Evolutionary conservation across 2,113 vertebrate species (phyloP).

Genomic region (Grammomys dolichurus): DNA sequence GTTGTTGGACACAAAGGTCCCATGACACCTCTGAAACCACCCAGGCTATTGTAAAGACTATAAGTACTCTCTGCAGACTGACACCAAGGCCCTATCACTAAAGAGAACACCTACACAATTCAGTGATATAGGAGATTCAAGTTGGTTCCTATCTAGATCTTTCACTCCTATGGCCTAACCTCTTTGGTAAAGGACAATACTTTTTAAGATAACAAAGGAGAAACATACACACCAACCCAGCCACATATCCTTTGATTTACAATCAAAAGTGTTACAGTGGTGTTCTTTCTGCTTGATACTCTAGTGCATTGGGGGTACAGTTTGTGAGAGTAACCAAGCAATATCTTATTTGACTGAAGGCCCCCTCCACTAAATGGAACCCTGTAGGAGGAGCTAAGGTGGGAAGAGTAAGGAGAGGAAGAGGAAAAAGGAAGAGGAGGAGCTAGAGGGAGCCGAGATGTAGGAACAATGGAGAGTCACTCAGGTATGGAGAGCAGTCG

Average conservation of each 20-base stretch:
- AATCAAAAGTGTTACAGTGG: no score
- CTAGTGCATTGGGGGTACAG: neutral
- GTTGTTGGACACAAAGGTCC: neutral
- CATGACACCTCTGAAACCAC: neutral
- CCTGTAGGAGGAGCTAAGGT: no score
- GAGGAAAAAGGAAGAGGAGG: no score
- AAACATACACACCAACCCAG: neutral
- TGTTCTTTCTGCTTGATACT: neutral
- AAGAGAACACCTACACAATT: neutral
- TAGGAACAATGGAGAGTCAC: no score
- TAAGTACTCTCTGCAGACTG: neutral
- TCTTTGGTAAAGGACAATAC: neutral
- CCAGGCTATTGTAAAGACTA: neutral
- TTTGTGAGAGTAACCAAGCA: neutral
- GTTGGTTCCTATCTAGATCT: neutral
- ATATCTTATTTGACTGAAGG: neutral
- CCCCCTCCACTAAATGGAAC: neutral
- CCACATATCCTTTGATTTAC: neutral
- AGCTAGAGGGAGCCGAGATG: no score
- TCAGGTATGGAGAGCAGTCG: no score
- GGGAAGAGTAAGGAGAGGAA: no score
- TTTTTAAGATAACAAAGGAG: neutral
- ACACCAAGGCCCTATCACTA: neutral
- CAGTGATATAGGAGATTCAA: neutral
- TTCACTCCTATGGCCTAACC: neutral